Percentiles rank a stretch among this genome's conserved stretches.
Evolutionary conservation across 1,140 invertebrate species (phyloP).

Genomic region (Caenorhabditis inopinata): DNA sequence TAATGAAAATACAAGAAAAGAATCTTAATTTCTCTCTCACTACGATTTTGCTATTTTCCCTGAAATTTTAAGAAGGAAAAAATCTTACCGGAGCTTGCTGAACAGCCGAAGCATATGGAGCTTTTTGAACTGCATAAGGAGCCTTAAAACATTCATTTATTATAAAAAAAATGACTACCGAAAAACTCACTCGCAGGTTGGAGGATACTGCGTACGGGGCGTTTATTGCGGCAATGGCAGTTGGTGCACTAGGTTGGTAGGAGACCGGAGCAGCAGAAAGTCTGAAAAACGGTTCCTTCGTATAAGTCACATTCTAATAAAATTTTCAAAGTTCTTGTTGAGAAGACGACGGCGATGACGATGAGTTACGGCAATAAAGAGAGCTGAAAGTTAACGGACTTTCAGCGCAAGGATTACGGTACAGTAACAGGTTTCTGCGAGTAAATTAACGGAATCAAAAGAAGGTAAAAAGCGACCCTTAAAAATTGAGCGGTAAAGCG

Average conservation of each 20-base stretch:
- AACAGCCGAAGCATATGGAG: neutral
- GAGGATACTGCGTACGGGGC: neutral
- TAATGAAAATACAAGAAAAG: too few relatives aligned
- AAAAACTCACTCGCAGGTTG: slow-evolving; percentile 1
- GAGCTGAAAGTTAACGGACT: slow-evolving; percentile 2
- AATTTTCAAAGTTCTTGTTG: neutral
- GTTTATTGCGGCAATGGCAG: neutral
- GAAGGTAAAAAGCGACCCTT: neutral
- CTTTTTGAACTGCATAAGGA: slow-evolving; percentile 3
- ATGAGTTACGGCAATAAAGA: slow-evolving; percentile 1
- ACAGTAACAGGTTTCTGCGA: neutral
- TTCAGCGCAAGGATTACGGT: neutral
- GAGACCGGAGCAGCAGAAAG: slow-evolving; percentile 28
- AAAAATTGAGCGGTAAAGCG: neutral
- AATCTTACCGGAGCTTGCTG: neutral
- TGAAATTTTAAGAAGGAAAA: too few relatives aligned
- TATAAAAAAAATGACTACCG: neutral
- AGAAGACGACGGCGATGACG: neutral
- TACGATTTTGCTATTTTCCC: too few relatives aligned
- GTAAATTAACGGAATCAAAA: neutral
- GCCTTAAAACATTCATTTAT: neutral
- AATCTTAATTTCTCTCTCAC: too few relatives aligned
- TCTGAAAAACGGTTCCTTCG: neutral
- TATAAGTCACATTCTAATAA: neutral
- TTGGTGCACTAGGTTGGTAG: neutral